Conservation (phyloP, 2,113 vertebrate genomes). For the Aegypius monachus region DNA sequence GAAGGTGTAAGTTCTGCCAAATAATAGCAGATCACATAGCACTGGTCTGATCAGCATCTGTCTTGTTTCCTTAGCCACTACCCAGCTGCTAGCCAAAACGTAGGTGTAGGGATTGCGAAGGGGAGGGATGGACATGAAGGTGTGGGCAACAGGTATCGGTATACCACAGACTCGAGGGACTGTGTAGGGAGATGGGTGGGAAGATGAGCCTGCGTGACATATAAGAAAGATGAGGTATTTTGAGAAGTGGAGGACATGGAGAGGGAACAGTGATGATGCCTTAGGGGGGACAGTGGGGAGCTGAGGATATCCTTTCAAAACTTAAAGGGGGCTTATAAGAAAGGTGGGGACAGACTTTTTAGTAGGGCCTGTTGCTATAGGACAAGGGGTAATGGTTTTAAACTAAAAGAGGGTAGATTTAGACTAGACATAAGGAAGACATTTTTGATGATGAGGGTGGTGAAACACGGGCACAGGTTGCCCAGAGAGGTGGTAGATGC, state of each 20-base stretch:
- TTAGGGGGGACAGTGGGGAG: background rate
- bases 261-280: background rate
- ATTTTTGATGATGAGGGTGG: background rate
- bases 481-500: background rate
- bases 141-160: background rate
- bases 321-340: background rate
- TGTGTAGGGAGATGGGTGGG: background rate
- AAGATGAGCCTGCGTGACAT: fast-evolving
- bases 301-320: background rate
- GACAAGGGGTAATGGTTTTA: background rate
- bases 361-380: background rate
- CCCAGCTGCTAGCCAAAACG: background rate
- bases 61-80: background rate
- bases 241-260: background rate
- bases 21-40: background rate
- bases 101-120: background rate
- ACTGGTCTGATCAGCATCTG: background rate
- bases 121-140: too few species aligned
- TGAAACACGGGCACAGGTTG: background rate
- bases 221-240: background rate
- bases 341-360: background rate
- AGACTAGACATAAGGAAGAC: background rate
- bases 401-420: background rate
- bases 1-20: background rate
- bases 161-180: fast-evolving